These are phyloP conservation scores for Leptoteleia sp. DNA, from an alignment of 1,140 invertebrate genomes.

Conservation along the genomic window DNA sequence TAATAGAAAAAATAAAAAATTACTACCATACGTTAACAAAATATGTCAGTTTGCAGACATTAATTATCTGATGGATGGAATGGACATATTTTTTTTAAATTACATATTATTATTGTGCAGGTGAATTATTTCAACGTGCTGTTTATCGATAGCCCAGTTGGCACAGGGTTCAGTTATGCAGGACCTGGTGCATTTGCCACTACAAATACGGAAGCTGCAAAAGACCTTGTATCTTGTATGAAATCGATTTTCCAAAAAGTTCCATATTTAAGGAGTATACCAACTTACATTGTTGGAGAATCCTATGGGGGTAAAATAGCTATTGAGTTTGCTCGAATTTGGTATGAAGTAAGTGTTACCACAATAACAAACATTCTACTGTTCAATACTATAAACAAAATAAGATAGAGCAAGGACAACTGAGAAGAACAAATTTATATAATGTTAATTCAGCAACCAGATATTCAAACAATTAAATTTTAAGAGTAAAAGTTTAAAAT, in stretches of 20 bases:
- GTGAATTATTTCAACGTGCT: conserved; percentile 89
- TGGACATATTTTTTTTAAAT: too few relatives aligned
- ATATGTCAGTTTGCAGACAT: too few relatives aligned
- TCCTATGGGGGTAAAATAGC: conserved; percentile 96
- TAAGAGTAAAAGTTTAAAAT: too few relatives aligned
- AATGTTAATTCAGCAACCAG: too few relatives aligned
- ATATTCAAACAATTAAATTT: too few relatives aligned
- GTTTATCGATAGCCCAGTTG: conserved; percentile 95
- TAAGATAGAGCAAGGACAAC: too few relatives aligned
- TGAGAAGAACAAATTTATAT: too few relatives aligned
- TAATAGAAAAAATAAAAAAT: too few relatives aligned
- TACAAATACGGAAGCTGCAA: conserved; percentile 88
- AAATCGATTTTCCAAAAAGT: conserved; percentile 82
- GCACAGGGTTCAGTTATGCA: conserved; percentile 93
- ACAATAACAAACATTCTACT: background rate
- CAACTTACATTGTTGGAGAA: conserved; percentile 91
- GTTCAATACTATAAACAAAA: too few relatives aligned
- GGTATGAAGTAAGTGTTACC: conserved; percentile 82
- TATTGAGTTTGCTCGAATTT: conserved; percentile 86
- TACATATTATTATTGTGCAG: too few relatives aligned
- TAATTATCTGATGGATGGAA: too few relatives aligned
- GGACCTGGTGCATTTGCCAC: conserved; percentile 80
- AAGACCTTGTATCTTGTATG: conserved; percentile 88
- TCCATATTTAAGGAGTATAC: conserved; percentile 63
- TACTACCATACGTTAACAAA: too few relatives aligned